phyloP scores from a whole-genome alignment of 1,140 invertebrate species.

The Trichomalopsis sarcophagae region DNA sequence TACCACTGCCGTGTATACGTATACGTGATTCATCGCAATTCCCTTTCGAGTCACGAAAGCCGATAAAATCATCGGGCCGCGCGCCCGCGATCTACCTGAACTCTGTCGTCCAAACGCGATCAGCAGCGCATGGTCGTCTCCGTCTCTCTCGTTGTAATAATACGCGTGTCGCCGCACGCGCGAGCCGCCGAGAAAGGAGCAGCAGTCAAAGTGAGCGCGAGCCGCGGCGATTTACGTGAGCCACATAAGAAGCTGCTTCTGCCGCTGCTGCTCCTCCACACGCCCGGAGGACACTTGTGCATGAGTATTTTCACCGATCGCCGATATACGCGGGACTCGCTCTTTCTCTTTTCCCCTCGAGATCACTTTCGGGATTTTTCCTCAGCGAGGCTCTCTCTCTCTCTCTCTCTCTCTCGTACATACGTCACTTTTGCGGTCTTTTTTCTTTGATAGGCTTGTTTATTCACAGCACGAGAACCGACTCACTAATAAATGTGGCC shows the following conservation, averaged over 20 bases:
- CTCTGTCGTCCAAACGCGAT: background rate
- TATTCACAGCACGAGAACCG: background rate
- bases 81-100: slow-evolving; percentile 25
- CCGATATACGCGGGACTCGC: background rate
- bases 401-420: background rate
- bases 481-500: slow-evolving; percentile 3
- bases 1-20: background rate
- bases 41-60: slow-evolving; percentile 48
- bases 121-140: background rate
- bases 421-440: background rate
- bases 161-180: slow-evolving; percentile 36
- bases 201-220: slow-evolving; percentile 38
- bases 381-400: background rate
- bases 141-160: slow-evolving; percentile 27
- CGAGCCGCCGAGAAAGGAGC: background rate
- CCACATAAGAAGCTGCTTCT: slow-evolving; percentile 32
- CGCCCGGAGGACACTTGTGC: background rate
- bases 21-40: slow-evolving; percentile 46
- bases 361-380: slow-evolving; percentile 24
- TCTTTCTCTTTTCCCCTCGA: background rate
- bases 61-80: slow-evolving; percentile 49
- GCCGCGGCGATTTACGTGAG: slow-evolving; percentile 38
- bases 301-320: background rate
- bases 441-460: background rate
- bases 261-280: background rate